These are phyloP conservation scores for Takifugu flavidus DNA, from an alignment of 2,113 vertebrate species.

Conservation along the genomic window DNA sequence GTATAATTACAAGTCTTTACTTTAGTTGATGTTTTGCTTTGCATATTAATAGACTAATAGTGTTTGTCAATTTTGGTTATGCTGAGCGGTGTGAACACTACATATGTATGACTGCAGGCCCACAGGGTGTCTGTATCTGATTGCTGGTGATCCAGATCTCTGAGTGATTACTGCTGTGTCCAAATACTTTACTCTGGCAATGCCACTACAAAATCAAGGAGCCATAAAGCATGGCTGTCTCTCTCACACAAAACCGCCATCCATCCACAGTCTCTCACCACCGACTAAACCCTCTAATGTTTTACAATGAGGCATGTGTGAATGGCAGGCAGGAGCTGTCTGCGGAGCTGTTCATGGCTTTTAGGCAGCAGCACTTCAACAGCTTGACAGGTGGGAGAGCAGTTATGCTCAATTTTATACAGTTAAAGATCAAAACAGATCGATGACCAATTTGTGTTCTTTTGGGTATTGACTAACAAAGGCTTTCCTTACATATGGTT, in stretches of 20 bases:
- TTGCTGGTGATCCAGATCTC: conserved; percentile 42
- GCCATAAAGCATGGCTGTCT: conserved; percentile 63
- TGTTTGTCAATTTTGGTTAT: no score
- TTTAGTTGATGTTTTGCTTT: background rate
- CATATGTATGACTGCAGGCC: conserved; percentile 12
- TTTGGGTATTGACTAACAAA: no score
- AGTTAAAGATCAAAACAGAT: no score
- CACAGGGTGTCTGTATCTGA: conserved; percentile 36
- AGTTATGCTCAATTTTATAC: no score
- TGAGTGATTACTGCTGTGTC: conserved; percentile 48
- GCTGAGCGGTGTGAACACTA: no score
- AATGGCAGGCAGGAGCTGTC: conserved; percentile 49
- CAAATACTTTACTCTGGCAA: conserved; percentile 55
- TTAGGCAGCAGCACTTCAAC: background rate
- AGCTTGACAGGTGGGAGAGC: no score
- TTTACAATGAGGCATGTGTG: conserved; percentile 17
- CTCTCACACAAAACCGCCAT: conserved; percentile 47
- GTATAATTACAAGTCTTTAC: background rate
- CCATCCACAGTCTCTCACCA: conserved; percentile 46
- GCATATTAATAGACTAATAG: no score
- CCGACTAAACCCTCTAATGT: conserved; percentile 50
- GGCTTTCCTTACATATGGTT: no score
- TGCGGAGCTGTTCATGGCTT: conserved; percentile 57
- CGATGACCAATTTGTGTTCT: no score
- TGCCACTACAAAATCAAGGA: conserved; percentile 60